These are phyloP conservation scores for Drosophila tristis DNA, from an alignment of 1,140 invertebrate species.

Conservation along the genomic window DNA sequence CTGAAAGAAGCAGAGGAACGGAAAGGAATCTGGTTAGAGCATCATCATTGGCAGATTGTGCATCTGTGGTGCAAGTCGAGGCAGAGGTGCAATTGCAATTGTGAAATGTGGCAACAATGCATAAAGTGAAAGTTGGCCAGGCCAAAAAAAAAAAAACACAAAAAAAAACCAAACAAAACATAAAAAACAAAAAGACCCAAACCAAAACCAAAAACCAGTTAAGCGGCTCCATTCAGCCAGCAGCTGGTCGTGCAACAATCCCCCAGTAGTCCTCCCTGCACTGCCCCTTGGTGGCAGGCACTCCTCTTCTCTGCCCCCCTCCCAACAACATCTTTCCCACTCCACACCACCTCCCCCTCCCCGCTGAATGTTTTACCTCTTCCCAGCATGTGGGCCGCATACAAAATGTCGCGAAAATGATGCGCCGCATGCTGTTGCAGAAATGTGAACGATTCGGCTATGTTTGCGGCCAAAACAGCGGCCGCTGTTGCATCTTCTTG, in stretches of 20 bases:
- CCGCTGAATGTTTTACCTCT: conserved; percentile 65
- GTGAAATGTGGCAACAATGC: conserved; percentile 74
- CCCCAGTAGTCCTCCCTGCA: neutral
- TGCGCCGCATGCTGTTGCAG: conserved; percentile 81
- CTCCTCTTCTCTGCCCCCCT: neutral
- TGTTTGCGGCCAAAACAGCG: conserved; percentile 71
- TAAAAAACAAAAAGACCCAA: conserved; percentile 10
- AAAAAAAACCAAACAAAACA: conserved; percentile 1
- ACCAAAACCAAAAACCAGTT: conserved; percentile 59
- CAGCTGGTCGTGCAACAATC: conserved; percentile 76
- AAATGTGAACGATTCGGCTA: conserved; percentile 80
- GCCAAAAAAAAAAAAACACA: conserved; percentile 45
- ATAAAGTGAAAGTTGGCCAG: conserved; percentile 77
- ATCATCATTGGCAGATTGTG: conserved; percentile 6
- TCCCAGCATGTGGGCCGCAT: conserved; percentile 81
- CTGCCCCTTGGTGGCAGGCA: neutral
- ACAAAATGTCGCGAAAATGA: conserved; percentile 84
- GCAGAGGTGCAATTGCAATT: conserved; percentile 1
- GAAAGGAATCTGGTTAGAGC: conserved; percentile 32
- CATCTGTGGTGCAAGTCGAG: conserved; percentile 5
- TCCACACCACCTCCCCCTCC: neutral
- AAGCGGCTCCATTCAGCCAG: conserved; percentile 56
- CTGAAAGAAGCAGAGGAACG: conserved; percentile 85
- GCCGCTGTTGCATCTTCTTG: conserved; percentile 58
- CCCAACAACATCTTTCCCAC: no score